These are phyloP conservation scores for Zeuzera pyrina DNA, from an alignment of 2,888 invertebrate genomes.

Conservation along the genomic window DNA sequence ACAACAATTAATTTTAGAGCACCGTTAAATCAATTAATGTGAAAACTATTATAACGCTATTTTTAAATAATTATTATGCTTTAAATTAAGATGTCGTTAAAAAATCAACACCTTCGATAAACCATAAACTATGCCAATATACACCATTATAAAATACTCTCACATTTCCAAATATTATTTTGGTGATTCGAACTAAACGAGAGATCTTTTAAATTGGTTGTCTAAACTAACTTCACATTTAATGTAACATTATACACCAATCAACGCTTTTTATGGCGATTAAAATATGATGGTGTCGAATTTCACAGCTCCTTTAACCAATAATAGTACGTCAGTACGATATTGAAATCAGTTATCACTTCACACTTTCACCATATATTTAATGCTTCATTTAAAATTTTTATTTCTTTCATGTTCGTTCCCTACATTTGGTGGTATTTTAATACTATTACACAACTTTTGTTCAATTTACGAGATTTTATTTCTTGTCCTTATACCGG, in stretches of 20 bases:
- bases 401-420: no score
- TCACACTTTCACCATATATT: no score
- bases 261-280: constrained; percentile 16
- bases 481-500: no score
- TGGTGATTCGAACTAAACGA: background rate
- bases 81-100: constrained; percentile 24
- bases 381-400: no score
- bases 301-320: constrained; percentile 26
- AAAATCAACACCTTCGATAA: constrained; percentile 27
- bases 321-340: no score
- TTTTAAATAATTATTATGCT: constrained; percentile 29
- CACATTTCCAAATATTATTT: background rate
- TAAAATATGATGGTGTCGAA: constrained; percentile 20
- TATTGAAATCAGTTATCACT: no score
- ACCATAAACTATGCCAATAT: constrained; percentile 17
- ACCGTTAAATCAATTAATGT: constrained; percentile 23
- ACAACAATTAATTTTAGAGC: constrained; percentile 19
- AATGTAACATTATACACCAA: constrained; percentile 18
- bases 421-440: no score
- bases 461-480: no score
- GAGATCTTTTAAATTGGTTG: background rate
- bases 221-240: constrained; percentile 6
- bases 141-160: constrained; percentile 10
- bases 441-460: no score
- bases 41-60: constrained; percentile 24